phyloP scores from a whole-genome alignment of 64 coral and sea anemone genomes.

The Catalaphyllia jardinei region DNA sequence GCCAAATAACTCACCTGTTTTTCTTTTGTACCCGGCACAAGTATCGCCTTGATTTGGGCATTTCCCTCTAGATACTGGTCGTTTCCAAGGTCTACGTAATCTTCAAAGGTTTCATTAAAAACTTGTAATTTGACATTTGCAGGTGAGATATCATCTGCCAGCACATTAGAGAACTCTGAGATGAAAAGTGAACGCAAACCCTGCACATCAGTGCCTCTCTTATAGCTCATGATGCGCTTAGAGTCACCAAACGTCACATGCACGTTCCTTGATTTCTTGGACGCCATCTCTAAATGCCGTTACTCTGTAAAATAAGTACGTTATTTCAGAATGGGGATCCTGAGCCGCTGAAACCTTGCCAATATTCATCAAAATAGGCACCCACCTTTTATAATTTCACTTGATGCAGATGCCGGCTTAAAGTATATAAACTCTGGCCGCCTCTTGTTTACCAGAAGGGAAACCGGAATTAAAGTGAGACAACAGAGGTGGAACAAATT shows the following conservation, averaged over 20 bases:
- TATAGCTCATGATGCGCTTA: not conserved
- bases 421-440: too few species aligned
- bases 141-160: not conserved
- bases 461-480: too few species aligned
- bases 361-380: too few species aligned
- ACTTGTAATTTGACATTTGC: slow-evolving; percentile 1
- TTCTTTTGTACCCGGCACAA: not conserved
- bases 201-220: not conserved
- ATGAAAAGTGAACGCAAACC: not conserved
- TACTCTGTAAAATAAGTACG: too few species aligned
- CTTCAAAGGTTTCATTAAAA: not conserved
- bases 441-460: too few species aligned
- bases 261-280: not conserved
- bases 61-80: not conserved
- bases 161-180: not conserved
- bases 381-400: too few species aligned
- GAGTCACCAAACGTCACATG: not conserved
- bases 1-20: too few species aligned
- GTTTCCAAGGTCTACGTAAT: not conserved
- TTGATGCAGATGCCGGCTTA: too few species aligned
- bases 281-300: not conserved
- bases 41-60: not conserved
- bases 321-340: too few species aligned
- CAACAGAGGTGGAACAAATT: too few species aligned
- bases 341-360: too few species aligned